Evolutionary conservation across 2,797 vertebrate genomes (phyloP).

Genomic region (Lycodopsis pacificus): DNA sequence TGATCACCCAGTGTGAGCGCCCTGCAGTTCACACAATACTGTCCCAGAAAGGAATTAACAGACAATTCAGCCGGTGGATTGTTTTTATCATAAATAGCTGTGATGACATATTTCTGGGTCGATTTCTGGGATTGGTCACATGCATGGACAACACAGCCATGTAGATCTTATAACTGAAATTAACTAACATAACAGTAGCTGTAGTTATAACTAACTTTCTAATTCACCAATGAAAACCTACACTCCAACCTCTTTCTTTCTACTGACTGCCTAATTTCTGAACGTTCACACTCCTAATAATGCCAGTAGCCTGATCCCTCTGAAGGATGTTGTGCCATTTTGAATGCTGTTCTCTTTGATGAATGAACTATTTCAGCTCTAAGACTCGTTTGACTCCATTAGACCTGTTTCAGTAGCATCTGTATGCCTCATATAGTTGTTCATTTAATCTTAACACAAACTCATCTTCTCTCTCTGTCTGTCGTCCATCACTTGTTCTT

Average conservation of each 20-base stretch:
- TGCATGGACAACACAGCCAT: slow-evolving; percentile 20
- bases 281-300: slow-evolving; percentile 7
- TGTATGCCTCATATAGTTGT: slow-evolving; percentile 29
- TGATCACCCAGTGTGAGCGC: background rate
- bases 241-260: slow-evolving; percentile 30
- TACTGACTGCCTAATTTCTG: slow-evolving; percentile 30
- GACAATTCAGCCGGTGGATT: background rate
- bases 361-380: slow-evolving; percentile 18
- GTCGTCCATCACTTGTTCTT: slow-evolving; percentile 56
- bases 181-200: slow-evolving; percentile 59
- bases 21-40: background rate
- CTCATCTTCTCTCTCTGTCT: slow-evolving; percentile 61
- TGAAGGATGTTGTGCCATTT: slow-evolving; percentile 21
- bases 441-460: slow-evolving; percentile 39
- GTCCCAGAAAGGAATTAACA: slow-evolving; percentile 1
- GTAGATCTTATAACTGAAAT: slow-evolving; percentile 35
- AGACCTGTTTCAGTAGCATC: slow-evolving; percentile 6
- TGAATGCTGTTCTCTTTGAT: slow-evolving; percentile 52
- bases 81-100: slow-evolving; percentile 3
- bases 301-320: background rate
- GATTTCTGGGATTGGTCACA: background rate
- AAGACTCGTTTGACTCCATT: slow-evolving; percentile 20
- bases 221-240: slow-evolving; percentile 24
- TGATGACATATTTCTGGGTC: background rate
- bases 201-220: slow-evolving; percentile 40